Conservation (phyloP, 2,113 vertebrate genomes). For the Dasyurus viverrinus region DNA sequence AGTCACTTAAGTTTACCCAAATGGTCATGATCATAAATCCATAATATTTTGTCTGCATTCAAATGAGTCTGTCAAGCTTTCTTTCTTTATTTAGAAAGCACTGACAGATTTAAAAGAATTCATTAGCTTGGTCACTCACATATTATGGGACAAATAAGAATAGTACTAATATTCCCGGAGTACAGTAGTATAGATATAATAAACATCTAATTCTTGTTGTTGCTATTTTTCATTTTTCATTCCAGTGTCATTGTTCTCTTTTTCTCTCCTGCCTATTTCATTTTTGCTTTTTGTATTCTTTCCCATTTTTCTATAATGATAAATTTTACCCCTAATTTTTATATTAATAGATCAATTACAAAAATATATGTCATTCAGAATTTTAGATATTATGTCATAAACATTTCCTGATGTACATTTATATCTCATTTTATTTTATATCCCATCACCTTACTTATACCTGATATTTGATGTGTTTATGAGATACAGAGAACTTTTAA, state of each 20-base stretch:
- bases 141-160: background rate
- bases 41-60: background rate
- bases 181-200: background rate
- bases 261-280: background rate
- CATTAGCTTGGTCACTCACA: background rate
- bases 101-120: slow-evolving; percentile 5
- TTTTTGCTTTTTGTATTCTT: background rate
- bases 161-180: background rate
- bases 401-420: background rate
- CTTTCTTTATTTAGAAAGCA: slow-evolving; percentile 12
- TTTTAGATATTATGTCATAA: background rate
- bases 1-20: background rate
- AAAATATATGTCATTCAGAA: background rate
- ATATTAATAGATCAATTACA: background rate
- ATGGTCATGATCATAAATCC: background rate
- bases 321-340: background rate
- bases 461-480: background rate
- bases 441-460: background rate
- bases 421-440: background rate
- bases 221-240: background rate
- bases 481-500: background rate
- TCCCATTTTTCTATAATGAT: background rate
- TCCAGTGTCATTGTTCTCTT: background rate
- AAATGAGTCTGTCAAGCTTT: background rate
- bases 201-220: background rate